These are phyloP conservation scores for Hemiscyllium ocellatum DNA, from an alignment of 2,113 vertebrate species.

Conservation along the genomic window DNA sequence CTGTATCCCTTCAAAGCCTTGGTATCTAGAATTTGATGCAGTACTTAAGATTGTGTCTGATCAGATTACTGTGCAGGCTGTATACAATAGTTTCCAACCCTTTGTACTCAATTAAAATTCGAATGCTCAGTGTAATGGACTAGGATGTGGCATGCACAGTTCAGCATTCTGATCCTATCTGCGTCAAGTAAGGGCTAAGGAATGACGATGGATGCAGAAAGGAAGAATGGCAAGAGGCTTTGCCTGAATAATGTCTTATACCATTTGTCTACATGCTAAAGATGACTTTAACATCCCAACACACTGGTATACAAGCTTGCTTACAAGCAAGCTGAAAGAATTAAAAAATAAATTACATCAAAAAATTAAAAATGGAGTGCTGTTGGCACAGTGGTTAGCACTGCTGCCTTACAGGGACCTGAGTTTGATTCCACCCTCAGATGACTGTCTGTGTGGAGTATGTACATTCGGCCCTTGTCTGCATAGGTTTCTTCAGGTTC, in stretches of 20 bases:
- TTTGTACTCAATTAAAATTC: not conserved
- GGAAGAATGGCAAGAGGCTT: not conserved
- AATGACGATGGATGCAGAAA: not conserved
- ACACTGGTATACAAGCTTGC: not conserved
- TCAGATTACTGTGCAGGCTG: not conserved
- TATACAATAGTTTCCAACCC: not conserved
- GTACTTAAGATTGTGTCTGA: not conserved
- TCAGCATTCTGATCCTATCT: not conserved
- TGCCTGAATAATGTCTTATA: not conserved
- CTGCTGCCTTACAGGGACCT: too few species aligned
- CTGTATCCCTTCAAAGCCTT: not conserved
- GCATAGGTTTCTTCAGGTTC: too few species aligned
- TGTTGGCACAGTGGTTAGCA: too few species aligned
- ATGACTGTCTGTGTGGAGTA: too few species aligned
- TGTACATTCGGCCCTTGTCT: too few species aligned
- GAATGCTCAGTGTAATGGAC: not conserved
- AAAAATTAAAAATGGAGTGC: not conserved
- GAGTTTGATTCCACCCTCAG: too few species aligned
- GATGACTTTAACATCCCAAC: not conserved
- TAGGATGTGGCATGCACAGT: not conserved
- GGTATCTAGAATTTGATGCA: not conserved
- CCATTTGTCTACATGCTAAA: not conserved
- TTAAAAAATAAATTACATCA: not conserved
- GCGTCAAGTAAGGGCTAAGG: not conserved
- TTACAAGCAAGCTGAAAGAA: constrained; percentile 2